Evolutionary conservation across 2,113 vertebrate genomes (phyloP).

Genomic region (Prionailurus viverrinus): DNA sequence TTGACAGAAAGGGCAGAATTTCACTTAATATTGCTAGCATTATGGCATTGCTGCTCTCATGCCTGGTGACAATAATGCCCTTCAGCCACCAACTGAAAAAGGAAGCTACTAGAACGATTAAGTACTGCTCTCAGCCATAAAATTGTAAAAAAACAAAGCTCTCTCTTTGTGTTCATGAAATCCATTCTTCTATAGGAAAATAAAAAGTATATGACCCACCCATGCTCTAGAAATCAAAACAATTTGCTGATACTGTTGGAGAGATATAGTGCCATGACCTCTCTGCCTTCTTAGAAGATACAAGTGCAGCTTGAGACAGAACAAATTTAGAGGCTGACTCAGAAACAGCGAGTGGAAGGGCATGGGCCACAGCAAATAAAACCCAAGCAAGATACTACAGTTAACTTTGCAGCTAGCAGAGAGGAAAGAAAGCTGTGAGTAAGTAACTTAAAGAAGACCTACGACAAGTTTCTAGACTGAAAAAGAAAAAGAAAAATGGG

Average conservation of each 20-base stretch:
- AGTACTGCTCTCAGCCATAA: constrained; percentile 51
- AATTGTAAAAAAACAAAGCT: constrained; percentile 31
- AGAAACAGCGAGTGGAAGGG: constrained; percentile 41
- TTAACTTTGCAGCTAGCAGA: constrained; percentile 40
- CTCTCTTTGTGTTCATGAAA: constrained; percentile 60
- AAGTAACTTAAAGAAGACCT: neutral
- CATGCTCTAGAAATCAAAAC: constrained; percentile 58
- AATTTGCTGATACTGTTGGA: constrained; percentile 55
- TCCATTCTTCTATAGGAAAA: constrained; percentile 34
- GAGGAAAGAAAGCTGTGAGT: constrained; percentile 24
- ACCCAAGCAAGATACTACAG: neutral
- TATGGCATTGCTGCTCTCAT: neutral
- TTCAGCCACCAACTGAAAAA: constrained; percentile 68
- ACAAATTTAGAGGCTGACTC: constrained; percentile 45
- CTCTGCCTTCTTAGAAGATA: neutral
- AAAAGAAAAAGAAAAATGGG: neutral
- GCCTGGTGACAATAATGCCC: neutral
- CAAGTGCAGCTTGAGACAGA: neutral
- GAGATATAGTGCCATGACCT: neutral
- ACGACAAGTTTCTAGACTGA: neutral
- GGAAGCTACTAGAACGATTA: constrained; percentile 6
- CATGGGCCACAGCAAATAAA: constrained; percentile 50
- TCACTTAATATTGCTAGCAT: constrained; percentile 16
- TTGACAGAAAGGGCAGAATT: neutral
- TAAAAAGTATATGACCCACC: constrained; percentile 37